Base-by-base conservation (phyloP, 2,113 vertebrate species). In the Merops nubicus region DNA sequence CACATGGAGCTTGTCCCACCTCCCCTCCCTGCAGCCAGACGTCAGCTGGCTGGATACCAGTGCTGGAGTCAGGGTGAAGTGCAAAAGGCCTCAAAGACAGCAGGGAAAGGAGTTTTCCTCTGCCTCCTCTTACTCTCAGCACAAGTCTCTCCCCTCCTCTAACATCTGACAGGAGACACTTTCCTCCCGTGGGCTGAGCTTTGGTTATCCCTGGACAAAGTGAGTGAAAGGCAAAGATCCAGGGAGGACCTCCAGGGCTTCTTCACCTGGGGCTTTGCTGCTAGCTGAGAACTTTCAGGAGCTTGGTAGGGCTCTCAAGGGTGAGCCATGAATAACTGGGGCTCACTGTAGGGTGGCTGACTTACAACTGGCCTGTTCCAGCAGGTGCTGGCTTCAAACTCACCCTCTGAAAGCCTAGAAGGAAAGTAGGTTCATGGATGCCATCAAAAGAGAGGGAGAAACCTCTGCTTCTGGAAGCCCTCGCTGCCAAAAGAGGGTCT, bases 191-290 rank as follows among this genome's bases (percentile, higher is more conserved):
- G 14, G 6, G 3, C 31, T 22, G 42, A 70, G 42, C 36, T 75
- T n/a, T 31, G 31, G 28, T 40, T 48, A 4, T 11, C 34, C 34
- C 64, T 11, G 28, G 51, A 31, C n/a, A 62, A 84, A 29, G 48
- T 12, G 53, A 40, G 33, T 12, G 28, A 17, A 77, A 69, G 38
- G 31, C 62, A 33, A 88, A 51, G 51, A 22, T 19, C 10, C 5
- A n/a, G 25, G 0, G 4, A 59, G 59, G 57, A 80, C 12, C 42
- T 59, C 5, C 1, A 2, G 62, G 47, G 11, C 8, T 0, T 0
- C 53, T 28, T 83, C 19, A 0, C 12, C 17, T 22, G 26, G 63
- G 85, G 67, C 38, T 80, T 43, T 67, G 36, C 26, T 26, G 29
- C 4, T 26, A 13, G 28, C 19, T 4, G 15, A 5, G n/a, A 28